Evolutionary conservation across 2,113 vertebrate genomes (phyloP), one percentile per base, ranked within the genome.

Genomic region (Aegotheles bennettii): DNA sequence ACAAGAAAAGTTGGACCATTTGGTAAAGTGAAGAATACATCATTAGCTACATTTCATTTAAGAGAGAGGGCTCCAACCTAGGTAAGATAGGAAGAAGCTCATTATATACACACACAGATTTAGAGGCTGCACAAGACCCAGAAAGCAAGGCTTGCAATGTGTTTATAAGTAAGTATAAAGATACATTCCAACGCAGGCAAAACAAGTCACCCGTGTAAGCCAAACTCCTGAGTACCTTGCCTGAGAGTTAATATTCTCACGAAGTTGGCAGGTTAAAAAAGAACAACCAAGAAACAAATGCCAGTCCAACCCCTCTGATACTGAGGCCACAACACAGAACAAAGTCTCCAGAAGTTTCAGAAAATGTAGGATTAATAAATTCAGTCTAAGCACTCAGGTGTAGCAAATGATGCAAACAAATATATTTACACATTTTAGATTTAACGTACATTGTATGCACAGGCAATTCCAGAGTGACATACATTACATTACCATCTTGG

Each of bases 321-420:
- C 13, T 18, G 23, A 56, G 24, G 10, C 28, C 36, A 59, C n/a
- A 63, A 36, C 0, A 0, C 15, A 60, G 31, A 93, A 65, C 9
- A 29, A 50, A 67, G 11, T 63, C 18, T 60, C 26, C 53, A 69
- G 18, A 51, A 84, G 16, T 31, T 87, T 77, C 33, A 87, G 42
- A 74, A 60, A 18, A 38, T 16, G 16, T 3, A 82, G 12, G 15
- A 65, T n/a, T 89, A 81, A 81, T 31, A 84, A 75, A 75, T 40
- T 45, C 23, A 23, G 1, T 4, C 3, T 36, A 56, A 50, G 8
- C 26, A 60, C n/a, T 5, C 31, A 14, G 26, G 7, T 69, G 16
- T 10, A 48, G 36, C 45, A 91, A 65, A 40, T 45, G 3, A 79
- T 31, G 24, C 20, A 77, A 87, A n/a, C 20, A 54, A 78, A 86